Evolutionary conservation across 2,113 vertebrate species (phyloP).

Genomic region (Rattus norvegicus): DNA sequence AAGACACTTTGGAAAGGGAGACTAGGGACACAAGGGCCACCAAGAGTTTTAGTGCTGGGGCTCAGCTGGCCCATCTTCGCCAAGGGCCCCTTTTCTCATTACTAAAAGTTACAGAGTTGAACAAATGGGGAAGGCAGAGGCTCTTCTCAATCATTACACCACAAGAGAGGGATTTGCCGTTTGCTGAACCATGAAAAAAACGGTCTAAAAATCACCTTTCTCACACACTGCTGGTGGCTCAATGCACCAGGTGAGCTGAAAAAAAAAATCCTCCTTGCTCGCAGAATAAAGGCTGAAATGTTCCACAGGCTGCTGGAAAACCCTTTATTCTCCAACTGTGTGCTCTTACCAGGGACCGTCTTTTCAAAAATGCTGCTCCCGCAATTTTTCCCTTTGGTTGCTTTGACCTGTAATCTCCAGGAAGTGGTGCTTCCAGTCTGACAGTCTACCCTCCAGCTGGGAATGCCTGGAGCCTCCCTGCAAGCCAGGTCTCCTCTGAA

Average conservation of each 20-base stretch:
- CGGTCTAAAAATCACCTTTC: background rate
- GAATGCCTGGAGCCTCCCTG: background rate
- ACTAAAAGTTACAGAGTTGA: slow-evolving; percentile 38
- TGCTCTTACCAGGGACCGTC: background rate
- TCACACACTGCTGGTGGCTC: slow-evolving; percentile 33
- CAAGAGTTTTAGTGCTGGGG: background rate
- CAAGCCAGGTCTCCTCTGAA: background rate
- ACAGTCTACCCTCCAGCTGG: background rate
- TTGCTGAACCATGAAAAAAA: slow-evolving; percentile 43
- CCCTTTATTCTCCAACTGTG: background rate
- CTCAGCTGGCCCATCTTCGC: background rate
- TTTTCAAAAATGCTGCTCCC: slow-evolving; percentile 49
- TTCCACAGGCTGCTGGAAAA: background rate
- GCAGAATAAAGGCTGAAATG: slow-evolving; percentile 17
- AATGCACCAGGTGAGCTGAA: slow-evolving; percentile 11
- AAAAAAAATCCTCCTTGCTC: background rate
- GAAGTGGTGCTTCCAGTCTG: background rate
- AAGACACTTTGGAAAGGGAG: background rate
- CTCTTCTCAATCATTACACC: slow-evolving; percentile 28
- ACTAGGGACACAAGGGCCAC: background rate
- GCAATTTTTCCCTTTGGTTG: background rate
- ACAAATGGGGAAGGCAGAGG: slow-evolving; percentile 29
- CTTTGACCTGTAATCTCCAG: slow-evolving; percentile 50
- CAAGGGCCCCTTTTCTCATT: background rate
- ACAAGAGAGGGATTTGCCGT: slow-evolving; percentile 46